Conservation (phyloP, 2,113 vertebrate genomes). For the Canis aureus region DNA sequence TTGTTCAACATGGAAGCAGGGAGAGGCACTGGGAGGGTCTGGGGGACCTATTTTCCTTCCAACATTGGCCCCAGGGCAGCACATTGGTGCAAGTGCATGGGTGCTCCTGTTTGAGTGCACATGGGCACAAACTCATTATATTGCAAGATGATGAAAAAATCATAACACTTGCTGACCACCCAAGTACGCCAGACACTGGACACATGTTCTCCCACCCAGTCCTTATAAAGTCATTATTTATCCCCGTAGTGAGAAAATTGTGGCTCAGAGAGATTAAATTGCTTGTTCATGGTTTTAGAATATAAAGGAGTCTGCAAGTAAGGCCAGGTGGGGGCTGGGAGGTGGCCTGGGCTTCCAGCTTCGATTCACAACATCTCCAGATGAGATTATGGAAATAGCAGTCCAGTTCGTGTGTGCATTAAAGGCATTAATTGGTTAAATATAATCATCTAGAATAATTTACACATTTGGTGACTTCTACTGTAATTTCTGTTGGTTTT, state of each 20-base stretch:
- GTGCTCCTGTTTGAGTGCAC: background rate
- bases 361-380: background rate
- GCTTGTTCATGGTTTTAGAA: constrained; percentile 4
- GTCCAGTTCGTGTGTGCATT: background rate
- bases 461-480: background rate
- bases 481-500: background rate
- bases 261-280: background rate
- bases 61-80: background rate
- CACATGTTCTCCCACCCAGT: background rate
- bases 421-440: constrained; percentile 28
- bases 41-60: background rate
- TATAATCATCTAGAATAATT: background rate
- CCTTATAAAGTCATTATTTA: background rate
- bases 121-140: background rate
- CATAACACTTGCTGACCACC: background rate
- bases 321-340: background rate
- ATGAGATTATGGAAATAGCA: background rate
- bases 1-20: background rate
- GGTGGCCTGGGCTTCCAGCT: background rate
- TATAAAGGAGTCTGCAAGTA: background rate
- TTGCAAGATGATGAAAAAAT: constrained; percentile 49
- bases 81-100: background rate
- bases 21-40: background rate
- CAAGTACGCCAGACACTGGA: background rate
- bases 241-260: background rate